Evolutionary conservation across 35 echinoderm and acorn worm species (phyloP).

Genomic region (Holothuria glaberrima): DNA sequence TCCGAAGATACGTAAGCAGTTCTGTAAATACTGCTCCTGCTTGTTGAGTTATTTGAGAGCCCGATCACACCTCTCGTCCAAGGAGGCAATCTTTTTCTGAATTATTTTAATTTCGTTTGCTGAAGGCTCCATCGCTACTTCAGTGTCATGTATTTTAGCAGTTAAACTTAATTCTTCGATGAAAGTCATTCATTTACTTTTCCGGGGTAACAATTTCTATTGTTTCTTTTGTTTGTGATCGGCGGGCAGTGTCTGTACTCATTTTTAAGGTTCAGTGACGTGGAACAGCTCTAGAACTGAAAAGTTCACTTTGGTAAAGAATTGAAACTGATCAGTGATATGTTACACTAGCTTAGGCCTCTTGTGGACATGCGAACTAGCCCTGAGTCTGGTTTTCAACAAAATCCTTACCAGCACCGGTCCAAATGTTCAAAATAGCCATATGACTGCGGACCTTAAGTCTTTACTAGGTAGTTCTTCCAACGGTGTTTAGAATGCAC

Average conservation of each 20-base stretch:
- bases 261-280: slow-evolving; percentile 1
- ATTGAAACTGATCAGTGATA: neutral
- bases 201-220: slow-evolving; percentile 19
- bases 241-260: neutral
- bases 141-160: neutral
- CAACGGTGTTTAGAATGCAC: neutral
- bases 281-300: neutral
- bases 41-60: neutral
- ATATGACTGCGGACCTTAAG: neutral
- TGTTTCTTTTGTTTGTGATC: slow-evolving; percentile 23
- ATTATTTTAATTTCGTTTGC: slow-evolving; percentile 1
- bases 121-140: slow-evolving; percentile 13
- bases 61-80: slow-evolving; percentile 10
- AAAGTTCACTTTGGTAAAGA: neutral
- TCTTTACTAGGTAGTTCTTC: neutral
- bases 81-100: slow-evolving; percentile 1
- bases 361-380: neutral
- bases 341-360: neutral
- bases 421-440: slow-evolving; percentile 4
- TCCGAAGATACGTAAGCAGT: slow-evolving; percentile 24
- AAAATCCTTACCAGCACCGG: slow-evolving; percentile 8
- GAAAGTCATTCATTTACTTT: slow-evolving; percentile 34
- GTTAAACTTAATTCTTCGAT: neutral
- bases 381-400: neutral
- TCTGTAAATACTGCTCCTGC: slow-evolving; percentile 11